Conservation (phyloP, 2,113 vertebrate genomes). For the Hassar affinis region DNA sequence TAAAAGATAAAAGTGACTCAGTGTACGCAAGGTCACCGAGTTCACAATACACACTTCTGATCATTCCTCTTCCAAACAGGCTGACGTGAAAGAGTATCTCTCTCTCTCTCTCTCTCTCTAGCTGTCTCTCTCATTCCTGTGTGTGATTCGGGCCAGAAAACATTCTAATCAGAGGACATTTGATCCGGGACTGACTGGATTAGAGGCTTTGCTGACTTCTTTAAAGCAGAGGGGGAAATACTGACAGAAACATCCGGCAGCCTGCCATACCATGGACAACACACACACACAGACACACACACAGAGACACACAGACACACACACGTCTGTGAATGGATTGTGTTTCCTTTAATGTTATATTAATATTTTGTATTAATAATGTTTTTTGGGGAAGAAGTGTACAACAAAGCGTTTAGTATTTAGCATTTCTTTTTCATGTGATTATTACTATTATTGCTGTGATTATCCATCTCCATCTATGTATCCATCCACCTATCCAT, state of each 20-base stretch:
- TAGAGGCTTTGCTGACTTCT: slow-evolving; percentile 46
- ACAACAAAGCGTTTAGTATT: no score
- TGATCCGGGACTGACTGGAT: slow-evolving; percentile 34
- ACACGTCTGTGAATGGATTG: neutral
- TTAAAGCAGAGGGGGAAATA: slow-evolving; percentile 40
- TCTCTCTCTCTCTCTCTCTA: neutral
- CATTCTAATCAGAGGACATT: slow-evolving; percentile 37
- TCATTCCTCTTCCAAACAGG: neutral
- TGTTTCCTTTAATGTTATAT: neutral
- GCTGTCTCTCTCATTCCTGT: neutral
- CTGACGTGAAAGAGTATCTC: neutral
- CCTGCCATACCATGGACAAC: slow-evolving; percentile 8
- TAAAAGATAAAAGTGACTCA: slow-evolving; percentile 15
- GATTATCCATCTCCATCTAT: no score
- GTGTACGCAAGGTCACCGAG: neutral
- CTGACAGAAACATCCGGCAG: slow-evolving; percentile 20
- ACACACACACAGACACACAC: neutral
- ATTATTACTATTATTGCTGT: no score
- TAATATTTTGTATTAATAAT: neutral
- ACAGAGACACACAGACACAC: neutral
- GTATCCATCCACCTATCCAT: no score
- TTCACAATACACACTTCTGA: neutral
- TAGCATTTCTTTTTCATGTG: no score
- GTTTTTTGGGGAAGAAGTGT: no score
- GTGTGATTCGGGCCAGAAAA: neutral